These are phyloP conservation scores for Pseudochirops cupreus DNA, from an alignment of 2,797 vertebrate genomes.

Conservation along the genomic window DNA sequence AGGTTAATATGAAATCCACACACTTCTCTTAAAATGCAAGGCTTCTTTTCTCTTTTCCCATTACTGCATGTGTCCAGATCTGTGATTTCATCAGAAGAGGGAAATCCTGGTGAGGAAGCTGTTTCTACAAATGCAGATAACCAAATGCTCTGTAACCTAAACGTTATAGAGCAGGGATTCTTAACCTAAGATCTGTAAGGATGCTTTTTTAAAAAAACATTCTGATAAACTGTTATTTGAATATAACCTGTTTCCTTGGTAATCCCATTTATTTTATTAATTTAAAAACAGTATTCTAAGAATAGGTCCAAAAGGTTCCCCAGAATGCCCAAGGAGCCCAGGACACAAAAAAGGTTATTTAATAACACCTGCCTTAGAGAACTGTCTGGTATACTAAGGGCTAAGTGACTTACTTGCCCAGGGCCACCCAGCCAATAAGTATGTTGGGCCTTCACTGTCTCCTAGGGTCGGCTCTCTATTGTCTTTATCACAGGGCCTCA, in stretches of 20 bases:
- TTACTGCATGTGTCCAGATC: background rate
- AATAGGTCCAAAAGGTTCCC: background rate
- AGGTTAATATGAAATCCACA: conserved; percentile 76
- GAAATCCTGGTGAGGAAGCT: background rate
- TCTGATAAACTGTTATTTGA: background rate
- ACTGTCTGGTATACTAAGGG: background rate
- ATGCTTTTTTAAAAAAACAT: background rate
- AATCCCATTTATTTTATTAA: background rate
- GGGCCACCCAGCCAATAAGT: background rate
- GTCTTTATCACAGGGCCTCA: background rate
- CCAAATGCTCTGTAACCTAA: background rate
- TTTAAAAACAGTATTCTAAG: background rate
- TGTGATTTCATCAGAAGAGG: background rate
- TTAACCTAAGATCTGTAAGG: background rate
- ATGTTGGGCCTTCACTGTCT: background rate
- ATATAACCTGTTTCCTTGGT: background rate
- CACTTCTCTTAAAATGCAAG: conserved; percentile 53
- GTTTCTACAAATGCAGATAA: background rate
- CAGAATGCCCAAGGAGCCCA: background rate
- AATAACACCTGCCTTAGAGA: background rate
- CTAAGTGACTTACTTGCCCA: background rate
- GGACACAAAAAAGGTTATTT: background rate
- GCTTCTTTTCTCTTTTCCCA: conserved; percentile 54
- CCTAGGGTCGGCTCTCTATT: too few relatives aligned
- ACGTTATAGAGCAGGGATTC: background rate